Evolutionary conservation across 1,140 invertebrate species (phyloP), one percentile per base, ranked within the genome.

Genomic region (Drosophila kepulauana): DNA sequence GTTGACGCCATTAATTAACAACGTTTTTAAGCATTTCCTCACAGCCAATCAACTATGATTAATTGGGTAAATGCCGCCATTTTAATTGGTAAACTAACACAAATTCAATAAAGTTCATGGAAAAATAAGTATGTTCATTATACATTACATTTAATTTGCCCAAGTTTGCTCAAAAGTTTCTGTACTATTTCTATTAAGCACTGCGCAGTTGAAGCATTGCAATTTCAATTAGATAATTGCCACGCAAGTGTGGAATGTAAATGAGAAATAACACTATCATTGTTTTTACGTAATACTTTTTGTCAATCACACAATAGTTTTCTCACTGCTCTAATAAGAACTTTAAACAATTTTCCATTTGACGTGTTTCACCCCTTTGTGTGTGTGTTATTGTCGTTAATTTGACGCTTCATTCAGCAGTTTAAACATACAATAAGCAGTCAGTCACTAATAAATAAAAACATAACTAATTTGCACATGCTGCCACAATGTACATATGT

Each of bases 391-490:
- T 68, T 15, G 5, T 15, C 13, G 6, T 20, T 6, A 38, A 43
- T 68, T 56, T 72, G 13, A 25, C 41, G 20, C 54, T 59, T 15
- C 13, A 51, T 56, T 54, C 13, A 49, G 3, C 46, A 41, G n/a
- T 45, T 62, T 45, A 57, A 35, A 16, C 10, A 13, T 10, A 5
- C 63, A 65, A 65, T 56, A 38, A 65, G 11, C 63, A 56, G 5
- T 5, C n/a, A 8, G 11, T 25, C 10, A 11, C 49, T 56, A 65
- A 65, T 65, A 43, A 30, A 13, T 43, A 10, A 10, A n/a, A 56
- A 33, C 28, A 51, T 46, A 57, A 38, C 52, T 48, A 66, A 65
- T 65, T 65, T 41, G 10, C 62, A 65, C 62, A 56, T 46, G 5
- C 10, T 25, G 20, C 3, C 20, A 25, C 54, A 8, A 5, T n/a